Conservation (phyloP, 2,888 invertebrate genomes). For the Lithophane socia region DNA sequence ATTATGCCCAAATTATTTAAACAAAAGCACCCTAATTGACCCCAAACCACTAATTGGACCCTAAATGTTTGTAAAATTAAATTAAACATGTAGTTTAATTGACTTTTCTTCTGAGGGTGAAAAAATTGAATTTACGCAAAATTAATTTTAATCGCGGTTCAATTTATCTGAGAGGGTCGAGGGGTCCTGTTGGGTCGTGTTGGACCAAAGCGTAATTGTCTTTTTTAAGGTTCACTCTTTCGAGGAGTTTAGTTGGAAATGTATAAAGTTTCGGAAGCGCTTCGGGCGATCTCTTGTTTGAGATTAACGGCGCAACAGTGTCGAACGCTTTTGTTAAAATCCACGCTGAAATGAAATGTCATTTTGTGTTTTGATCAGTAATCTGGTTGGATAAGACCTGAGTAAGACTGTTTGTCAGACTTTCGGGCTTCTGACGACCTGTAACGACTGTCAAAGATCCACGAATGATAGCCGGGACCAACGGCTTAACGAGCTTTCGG, state of each 20-base stretch:
- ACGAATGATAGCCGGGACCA: too few species aligned
- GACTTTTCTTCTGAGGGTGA: constrained; percentile 62
- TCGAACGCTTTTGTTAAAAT: constrained; percentile 37
- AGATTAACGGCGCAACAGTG: constrained; percentile 31
- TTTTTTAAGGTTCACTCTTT: constrained; percentile 45
- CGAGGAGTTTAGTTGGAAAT: constrained; percentile 33
- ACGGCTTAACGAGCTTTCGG: too few species aligned
- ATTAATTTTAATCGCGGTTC: constrained; percentile 81
- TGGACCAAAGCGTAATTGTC: constrained; percentile 46
- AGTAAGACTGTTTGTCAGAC: too few species aligned
- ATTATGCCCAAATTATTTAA: constrained; percentile 62
- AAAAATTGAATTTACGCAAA: constrained; percentile 78
- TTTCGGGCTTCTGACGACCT: too few species aligned
- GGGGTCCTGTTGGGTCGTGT: constrained; percentile 34
- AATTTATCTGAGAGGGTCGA: constrained; percentile 71
- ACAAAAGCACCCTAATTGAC: constrained; percentile 63
- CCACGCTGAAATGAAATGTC: constrained; percentile 7
- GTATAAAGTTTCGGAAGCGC: constrained; percentile 43
- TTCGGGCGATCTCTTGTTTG: constrained; percentile 25
- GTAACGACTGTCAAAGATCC: too few species aligned
- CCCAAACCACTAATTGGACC: constrained; percentile 56
- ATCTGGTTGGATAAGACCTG: background rate
- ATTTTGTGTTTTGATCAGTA: constrained; percentile 11
- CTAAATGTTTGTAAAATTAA: constrained; percentile 68
- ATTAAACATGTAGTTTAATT: constrained; percentile 74